Conservation (phyloP, 2,113 vertebrate species). For the Buteo buteo region DNA sequence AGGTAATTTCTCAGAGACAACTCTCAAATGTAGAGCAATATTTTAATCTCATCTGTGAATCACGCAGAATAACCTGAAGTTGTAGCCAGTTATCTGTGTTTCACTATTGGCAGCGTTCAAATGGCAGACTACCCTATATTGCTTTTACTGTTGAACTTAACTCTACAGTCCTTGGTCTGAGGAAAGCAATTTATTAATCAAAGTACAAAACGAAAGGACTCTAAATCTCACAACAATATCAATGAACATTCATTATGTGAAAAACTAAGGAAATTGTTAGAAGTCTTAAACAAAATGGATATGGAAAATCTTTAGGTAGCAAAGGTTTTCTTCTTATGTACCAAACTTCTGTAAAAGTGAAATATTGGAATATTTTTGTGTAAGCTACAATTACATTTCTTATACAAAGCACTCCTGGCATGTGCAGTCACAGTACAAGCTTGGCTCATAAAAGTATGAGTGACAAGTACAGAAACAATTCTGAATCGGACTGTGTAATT, state of each 20-base stretch:
- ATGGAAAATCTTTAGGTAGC: not conserved
- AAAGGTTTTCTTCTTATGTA: not conserved
- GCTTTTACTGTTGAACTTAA: not conserved
- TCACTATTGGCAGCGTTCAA: not conserved
- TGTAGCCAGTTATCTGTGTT: not conserved
- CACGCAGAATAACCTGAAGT: not conserved
- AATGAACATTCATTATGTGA: not conserved
- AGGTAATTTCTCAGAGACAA: conserved; percentile 35
- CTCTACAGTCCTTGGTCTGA: not conserved
- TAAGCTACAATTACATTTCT: not conserved
- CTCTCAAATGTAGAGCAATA: not conserved
- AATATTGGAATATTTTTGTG: not conserved
- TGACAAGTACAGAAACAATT: conserved; percentile 58
- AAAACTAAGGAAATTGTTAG: not conserved
- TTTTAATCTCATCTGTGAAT: not conserved
- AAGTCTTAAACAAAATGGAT: not conserved
- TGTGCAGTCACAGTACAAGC: not conserved
- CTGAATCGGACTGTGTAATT: conserved; percentile 59
- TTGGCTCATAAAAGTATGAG: not conserved
- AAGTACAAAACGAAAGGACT: not conserved
- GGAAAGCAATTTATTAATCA: not conserved
- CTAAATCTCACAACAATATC: not conserved
- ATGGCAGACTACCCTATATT: not conserved
- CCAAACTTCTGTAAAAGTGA: not conserved
- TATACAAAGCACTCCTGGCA: not conserved